Conservation (phyloP, 2,888 invertebrate species). For the Aporophyla lueneburgensis region DNA sequence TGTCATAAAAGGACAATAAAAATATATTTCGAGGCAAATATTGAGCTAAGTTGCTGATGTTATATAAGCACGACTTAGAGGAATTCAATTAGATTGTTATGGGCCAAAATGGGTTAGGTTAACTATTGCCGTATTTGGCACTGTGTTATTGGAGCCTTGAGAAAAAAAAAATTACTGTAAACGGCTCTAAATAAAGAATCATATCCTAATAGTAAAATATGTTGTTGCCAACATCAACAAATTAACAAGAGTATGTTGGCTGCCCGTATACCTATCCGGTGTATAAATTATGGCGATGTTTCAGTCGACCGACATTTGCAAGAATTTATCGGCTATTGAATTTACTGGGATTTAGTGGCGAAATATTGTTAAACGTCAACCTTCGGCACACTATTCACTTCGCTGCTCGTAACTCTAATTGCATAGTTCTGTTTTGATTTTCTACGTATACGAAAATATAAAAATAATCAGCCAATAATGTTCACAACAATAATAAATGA, state of each 20-base stretch:
- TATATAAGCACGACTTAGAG: not conserved
- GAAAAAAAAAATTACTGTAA: not conserved
- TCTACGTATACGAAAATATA: not conserved
- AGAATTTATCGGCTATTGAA: constrained; percentile 29
- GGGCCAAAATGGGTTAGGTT: not conserved
- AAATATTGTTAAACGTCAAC: constrained; percentile 14
- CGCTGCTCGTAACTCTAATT: constrained; percentile 2
- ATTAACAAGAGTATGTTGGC: not conserved
- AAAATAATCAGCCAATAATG: too few relatives aligned
- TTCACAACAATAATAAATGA: too few relatives aligned
- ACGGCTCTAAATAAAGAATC: not conserved
- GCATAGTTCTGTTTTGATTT: constrained; percentile 3
- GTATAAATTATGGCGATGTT: not conserved
- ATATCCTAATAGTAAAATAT: not conserved
- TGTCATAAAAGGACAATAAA: constrained; percentile 24
- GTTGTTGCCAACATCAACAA: constrained; percentile 31
- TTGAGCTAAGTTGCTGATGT: constrained; percentile 3
- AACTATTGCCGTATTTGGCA: not conserved
- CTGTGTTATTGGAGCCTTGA: not conserved
- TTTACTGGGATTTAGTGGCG: not conserved
- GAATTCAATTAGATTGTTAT: constrained; percentile 3
- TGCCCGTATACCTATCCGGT: too few relatives aligned
- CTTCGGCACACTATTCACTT: constrained; percentile 4
- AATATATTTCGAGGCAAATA: not conserved
- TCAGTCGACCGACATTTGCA: not conserved